Evolutionary conservation across 2,888 invertebrate genomes (phyloP).

Genomic region (Reticulitermes lucifugus): DNA sequence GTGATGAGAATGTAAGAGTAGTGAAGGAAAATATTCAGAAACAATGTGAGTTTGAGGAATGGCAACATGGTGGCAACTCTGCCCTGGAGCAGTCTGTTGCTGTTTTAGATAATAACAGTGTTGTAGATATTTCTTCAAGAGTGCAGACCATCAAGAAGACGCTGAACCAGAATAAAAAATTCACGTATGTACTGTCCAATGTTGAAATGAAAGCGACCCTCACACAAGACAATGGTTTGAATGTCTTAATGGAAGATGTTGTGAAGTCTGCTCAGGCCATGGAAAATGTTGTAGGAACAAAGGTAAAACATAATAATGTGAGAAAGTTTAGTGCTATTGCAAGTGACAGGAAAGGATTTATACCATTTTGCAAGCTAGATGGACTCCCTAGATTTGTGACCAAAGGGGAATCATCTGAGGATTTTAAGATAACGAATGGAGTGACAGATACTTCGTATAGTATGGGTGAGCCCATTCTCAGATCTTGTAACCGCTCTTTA

Average conservation of each 20-base stretch:
- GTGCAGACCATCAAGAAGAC: not conserved
- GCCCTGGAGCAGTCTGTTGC: not conserved
- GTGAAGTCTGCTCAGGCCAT: not conserved
- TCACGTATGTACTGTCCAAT: not conserved
- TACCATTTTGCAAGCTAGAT: constrained; percentile 18
- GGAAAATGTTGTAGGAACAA: not conserved
- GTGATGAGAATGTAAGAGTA: not conserved
- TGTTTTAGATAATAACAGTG: not conserved
- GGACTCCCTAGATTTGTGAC: too few species aligned
- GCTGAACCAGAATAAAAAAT: not conserved
- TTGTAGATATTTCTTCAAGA: not conserved
- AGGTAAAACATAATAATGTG: not conserved
- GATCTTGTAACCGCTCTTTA: too few species aligned
- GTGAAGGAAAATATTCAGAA: not conserved
- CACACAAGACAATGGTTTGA: not conserved
- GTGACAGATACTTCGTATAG: too few species aligned
- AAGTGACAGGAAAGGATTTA: not conserved
- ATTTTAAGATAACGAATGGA: too few species aligned
- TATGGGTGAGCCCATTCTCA: too few species aligned
- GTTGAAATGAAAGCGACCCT: not conserved
- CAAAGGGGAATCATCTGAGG: too few species aligned
- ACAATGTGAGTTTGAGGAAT: not conserved
- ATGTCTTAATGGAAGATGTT: not conserved
- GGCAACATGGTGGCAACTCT: not conserved
- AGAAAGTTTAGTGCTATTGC: not conserved